Evolutionary conservation across 2,888 invertebrate genomes (phyloP), one percentile per base, ranked within the genome.

Genomic region (Ypsolopha scabrella): DNA sequence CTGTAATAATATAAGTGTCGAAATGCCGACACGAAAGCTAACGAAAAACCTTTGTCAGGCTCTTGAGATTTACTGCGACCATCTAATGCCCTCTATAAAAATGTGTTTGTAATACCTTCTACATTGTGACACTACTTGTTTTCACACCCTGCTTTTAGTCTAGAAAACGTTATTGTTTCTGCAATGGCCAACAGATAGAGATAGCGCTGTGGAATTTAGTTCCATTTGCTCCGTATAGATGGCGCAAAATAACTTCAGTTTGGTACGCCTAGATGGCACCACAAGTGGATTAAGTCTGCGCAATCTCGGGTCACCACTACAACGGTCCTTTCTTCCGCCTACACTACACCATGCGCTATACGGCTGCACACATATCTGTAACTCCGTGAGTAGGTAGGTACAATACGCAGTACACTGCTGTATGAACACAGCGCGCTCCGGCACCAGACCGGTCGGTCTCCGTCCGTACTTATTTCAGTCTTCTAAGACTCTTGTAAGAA

Each of bases 401-500:
- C 41, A 24, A 24, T 24, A 24, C 24, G 24, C 24, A 24, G n/a
- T 7, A 13, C 41, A 13, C 7, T 11, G 41, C 13, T 13, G 41
- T 41, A 38, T 10, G n/a, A 38, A 8, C 6, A n/a, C 38, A 6
- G 38, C 38, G 38, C 38, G 38, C 9, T n/a, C 1, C 38, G 38
- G 38, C 9, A 38, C 38, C 38, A n/a, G 38, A 8, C 45, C 6
- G 33, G 45, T 33, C 6, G 35, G n/a, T 37, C 47, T 47, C 36
- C 44, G 10, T 7, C 11, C 11, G 33, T 10, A 45, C 45, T 45
- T n/a, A 39, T 38, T 35, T 48, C 51, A 47, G 49, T 51, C 39
- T 49, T 44, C 52, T 50, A 51, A 51, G 46, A 50, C 50, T 51
- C 45, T 51, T 51, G 52, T 47, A 36, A 46, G 54, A 50, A 46